Base-by-base conservation (phyloP, 2,888 invertebrate genomes). In the Macrosiphum euphorbiae region DNA sequence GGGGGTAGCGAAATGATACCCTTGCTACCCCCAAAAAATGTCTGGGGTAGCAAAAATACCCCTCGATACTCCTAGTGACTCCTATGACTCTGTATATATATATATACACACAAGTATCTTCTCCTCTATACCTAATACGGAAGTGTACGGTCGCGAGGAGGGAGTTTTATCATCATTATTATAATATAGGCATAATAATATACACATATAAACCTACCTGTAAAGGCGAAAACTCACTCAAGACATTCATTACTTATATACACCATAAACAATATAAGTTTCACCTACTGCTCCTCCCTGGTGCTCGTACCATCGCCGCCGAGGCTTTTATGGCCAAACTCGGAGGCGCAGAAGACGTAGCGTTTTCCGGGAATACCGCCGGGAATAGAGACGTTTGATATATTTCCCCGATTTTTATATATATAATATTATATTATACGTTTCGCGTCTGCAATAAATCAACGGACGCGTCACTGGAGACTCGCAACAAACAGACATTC, bases 401-500 rank as follows among this genome's bases (percentile, higher is more conserved):
- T 93, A 85, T 90, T 90, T 90, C 50, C 50, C 61, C 28, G 24
- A 90, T 90, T 92, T 92, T 90, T 93, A 93, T 55, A 88, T 58
- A 88, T 58, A 26, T 58, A 58, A 58, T 58, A 58, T 58, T 28
- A n/a, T n/a, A n/a, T n/a, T n/a, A n/a, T 52, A 50, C 41, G 58
- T 61, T 78, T 78, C 78, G 47, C 28, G 58, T 58, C 26, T 41
- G 41, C 58, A 47, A 92, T 92, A 92, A 92, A 92, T 92, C 92
- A 89, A 88, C 88, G 52, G 78, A 84, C 84, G 67, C 67, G 52
- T 88, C 52, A 47, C 92, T n/a, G 92, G 84, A 88, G 92, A 92
- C 52, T 92, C 78, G 16, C 89, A 24, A 58, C 78, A 35, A 78
- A 78, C 52, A 52, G 93, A 89, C 88, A 85, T 84, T n/a, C 67